A percentile compares a stretch with the other conserved stretches of the same genome.
Evolutionary conservation across 2,888 invertebrate species (phyloP).

Genomic region (Molorchus minor): DNA sequence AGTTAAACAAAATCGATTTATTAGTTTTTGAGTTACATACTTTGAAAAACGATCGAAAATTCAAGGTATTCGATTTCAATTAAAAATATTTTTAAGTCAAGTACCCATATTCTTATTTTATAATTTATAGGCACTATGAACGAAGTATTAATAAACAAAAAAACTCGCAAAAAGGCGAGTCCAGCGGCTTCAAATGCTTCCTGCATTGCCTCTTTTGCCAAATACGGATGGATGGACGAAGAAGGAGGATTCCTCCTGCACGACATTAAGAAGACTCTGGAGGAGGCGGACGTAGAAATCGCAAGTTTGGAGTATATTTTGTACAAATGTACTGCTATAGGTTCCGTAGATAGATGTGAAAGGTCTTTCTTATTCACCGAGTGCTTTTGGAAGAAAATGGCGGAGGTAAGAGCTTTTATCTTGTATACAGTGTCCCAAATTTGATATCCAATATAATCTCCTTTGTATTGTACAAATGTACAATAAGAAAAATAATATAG

Average conservation of each 20-base stretch:
- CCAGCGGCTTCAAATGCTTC: constrained; percentile 58
- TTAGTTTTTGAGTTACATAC: too few species aligned
- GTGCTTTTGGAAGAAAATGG: constrained; percentile 59
- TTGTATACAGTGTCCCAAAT: too few species aligned
- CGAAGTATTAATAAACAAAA: constrained; percentile 57
- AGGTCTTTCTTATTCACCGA: constrained; percentile 57
- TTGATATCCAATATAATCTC: too few species aligned
- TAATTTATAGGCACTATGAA: constrained; percentile 55
- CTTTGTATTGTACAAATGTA: too few species aligned
- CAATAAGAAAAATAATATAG: too few species aligned
- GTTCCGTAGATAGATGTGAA: constrained; percentile 56
- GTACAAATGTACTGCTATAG: constrained; percentile 57
- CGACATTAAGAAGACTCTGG: constrained; percentile 55
- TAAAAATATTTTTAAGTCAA: background rate
- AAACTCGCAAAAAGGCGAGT: constrained; percentile 49
- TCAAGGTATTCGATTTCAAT: too few species aligned
- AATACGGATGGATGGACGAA: constrained; percentile 61
- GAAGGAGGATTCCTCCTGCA: constrained; percentile 59
- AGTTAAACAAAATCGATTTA: too few species aligned
- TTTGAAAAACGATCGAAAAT: too few species aligned
- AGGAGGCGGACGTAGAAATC: constrained; percentile 53
- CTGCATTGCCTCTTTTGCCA: constrained; percentile 59
- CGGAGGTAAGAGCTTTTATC: constrained; percentile 51
- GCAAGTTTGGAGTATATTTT: constrained; percentile 54
- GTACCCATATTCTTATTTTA: background rate